A percentile compares a stretch with the other conserved stretches of the same genome.
These are phyloP conservation scores for Equus quagga DNA, from an alignment of 2,113 vertebrate species.

Conservation along the genomic window DNA sequence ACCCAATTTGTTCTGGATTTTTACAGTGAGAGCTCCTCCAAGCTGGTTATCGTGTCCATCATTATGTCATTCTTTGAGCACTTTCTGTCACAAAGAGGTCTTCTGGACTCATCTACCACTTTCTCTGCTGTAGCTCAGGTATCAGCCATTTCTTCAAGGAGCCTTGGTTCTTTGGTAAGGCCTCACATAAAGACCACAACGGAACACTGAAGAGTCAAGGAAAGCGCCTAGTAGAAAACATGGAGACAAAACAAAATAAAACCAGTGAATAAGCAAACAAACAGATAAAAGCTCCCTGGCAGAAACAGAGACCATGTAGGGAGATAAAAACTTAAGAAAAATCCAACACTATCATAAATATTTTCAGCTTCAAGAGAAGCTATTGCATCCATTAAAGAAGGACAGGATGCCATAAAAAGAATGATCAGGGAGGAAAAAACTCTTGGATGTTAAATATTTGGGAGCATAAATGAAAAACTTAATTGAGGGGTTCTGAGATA, in stretches of 20 bases:
- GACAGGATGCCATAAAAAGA: not conserved
- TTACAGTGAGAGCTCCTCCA: not conserved
- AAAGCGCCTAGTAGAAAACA: not conserved
- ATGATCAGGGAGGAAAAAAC: not conserved
- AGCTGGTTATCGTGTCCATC: not conserved
- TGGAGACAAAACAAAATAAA: not conserved
- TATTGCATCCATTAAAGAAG: not conserved
- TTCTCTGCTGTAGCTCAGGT: not conserved
- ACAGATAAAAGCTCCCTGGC: not conserved
- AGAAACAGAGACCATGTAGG: not conserved
- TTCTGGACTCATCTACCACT: not conserved
- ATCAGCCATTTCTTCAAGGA: not conserved
- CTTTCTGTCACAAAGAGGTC: not conserved
- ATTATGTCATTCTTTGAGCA: not conserved
- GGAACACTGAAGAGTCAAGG: not conserved
- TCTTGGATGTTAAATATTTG: slow-evolving; percentile 23
- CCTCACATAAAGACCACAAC: not conserved
- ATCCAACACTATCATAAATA: not conserved
- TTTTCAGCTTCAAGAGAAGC: not conserved
- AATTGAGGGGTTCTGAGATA: not conserved
- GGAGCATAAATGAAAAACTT: not conserved
- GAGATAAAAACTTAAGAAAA: not conserved
- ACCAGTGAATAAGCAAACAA: not conserved
- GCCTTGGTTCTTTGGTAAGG: not conserved
- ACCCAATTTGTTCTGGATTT: not conserved